Evolutionary conservation across 1,140 invertebrate species (phyloP), one percentile per base, ranked within the genome.

Genomic region (Sminthurides bifidus): DNA sequence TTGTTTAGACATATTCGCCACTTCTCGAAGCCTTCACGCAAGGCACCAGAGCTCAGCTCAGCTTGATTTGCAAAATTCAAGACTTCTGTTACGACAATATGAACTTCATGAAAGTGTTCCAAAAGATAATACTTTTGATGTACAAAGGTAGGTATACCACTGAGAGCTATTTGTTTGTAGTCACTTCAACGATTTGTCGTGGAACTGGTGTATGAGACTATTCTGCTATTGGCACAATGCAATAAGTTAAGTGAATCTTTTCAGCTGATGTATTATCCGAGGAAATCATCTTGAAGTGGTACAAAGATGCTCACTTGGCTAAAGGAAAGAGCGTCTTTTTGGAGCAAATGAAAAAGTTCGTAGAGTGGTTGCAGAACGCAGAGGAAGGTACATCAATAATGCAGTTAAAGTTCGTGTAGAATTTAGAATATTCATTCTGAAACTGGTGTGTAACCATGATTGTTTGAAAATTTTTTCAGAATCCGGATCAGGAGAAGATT

Each of bases 11-110:
- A 59, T 93, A 91, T 71, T 85, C 86, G 63, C 77, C 81, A 40
- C 75, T 97, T 56, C 81, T 96, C 69, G 81, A 80, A 60, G 85
- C 87, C 15, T 92, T 95, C 67, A 83, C 87, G 59, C 79, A 79
- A 65, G 83, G 80, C 60, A 82, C 82, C 63, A 85, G 83, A 66
- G 83, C 90, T 48, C 88, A 95, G 74, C 76, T 93, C 65, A 81
- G 83, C 43, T 77, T 96, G 45, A 78, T 95, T 66, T 76, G 90
- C 46, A 90, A 89, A 71, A 83, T 95, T 64, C 92, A 96, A 73
- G 92, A 95, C 69, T 97, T 87, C 74, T 97, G 92, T 74, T 96
- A 95, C 72, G 91, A 93, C 68, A 95, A 97, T 75, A 95, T 95
- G 89, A 92, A 87, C 72, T 95, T 97, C 72, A 92, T 96, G 86